Evolutionary conservation across 2,113 vertebrate species (phyloP).

Genomic region (Poicephalus gulielmi): DNA sequence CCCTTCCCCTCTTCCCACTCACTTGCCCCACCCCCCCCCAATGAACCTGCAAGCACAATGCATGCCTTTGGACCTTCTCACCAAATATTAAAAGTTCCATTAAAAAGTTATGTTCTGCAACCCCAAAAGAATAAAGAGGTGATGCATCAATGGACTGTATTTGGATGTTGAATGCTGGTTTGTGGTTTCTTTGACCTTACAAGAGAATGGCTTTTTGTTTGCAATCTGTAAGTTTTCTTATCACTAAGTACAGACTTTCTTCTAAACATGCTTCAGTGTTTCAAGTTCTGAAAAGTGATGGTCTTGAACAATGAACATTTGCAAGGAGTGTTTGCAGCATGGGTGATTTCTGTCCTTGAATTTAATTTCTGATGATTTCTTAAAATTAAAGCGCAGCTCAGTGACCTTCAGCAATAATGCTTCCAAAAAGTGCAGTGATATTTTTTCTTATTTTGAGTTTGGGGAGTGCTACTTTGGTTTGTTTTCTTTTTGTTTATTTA

Average conservation of each 20-base stretch:
- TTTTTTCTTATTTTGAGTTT: background rate
- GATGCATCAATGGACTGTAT: background rate
- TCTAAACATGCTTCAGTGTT: conserved; percentile 31
- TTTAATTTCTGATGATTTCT: background rate
- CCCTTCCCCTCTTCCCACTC: background rate
- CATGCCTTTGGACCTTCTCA: background rate
- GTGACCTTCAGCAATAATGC: background rate
- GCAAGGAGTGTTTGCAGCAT: background rate
- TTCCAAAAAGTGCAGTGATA: background rate
- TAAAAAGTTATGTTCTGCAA: background rate
- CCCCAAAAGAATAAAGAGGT: background rate
- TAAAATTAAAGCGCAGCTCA: background rate
- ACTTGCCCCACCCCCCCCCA: accelerated
- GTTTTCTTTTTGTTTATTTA: background rate
- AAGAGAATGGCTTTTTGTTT: conserved; percentile 57
- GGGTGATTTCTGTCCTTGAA: conserved; percentile 5
- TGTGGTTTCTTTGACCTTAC: conserved; percentile 36
- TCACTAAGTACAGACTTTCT: background rate
- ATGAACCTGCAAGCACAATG: background rate
- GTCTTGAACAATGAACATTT: background rate
- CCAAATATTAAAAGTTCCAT: background rate
- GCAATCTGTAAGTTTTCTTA: conserved; percentile 18
- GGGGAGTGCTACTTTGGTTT: background rate
- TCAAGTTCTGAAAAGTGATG: conserved; percentile 22
- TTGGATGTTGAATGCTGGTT: background rate